Evolutionary conservation across 2,113 vertebrate species (phyloP), one percentile per base, ranked within the genome.

Genomic region (Natator depressus): DNA sequence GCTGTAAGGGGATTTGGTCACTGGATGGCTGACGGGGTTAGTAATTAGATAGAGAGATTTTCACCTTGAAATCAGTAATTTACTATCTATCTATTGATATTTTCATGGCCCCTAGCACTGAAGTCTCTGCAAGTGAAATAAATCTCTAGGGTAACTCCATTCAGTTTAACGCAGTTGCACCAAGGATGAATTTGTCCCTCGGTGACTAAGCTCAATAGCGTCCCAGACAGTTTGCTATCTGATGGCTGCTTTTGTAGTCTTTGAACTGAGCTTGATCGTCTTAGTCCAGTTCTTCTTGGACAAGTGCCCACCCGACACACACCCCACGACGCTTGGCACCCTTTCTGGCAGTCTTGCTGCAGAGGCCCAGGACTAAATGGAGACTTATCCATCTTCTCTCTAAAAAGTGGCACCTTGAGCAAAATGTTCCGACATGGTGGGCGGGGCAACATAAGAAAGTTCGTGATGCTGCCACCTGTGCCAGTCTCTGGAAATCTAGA

Each of bases 191-290:
- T 89, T 86, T 87, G 35, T 49, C 88, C 10, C 35, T 0, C 0
- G 1, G 6, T 47, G 80, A 35, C 31, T 49, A 25, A 5, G 3
- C 2, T 47, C 0, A 0, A 12, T 35, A 35, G 50, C 50, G 55
- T 54, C 29, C 29, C 13, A 38, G 20, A 17, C 27, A 42, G 29
- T 16, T 38, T 22, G 54, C 49, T n/a, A 62, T 0, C 1, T 0
- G 0, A 86, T 11, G 51, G 2, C 2, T 11, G 89, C 85, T 69
- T 69, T 38, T 69, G 65, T n/a, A 84, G 84, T 2, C 49, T 86
- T 51, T 69, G 29, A 9, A 46, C 22, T 76, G 42, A 46, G 38
- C 38, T 76, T 46, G 72, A 76, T 46, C 8, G 5, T 46, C 5
- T 25, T 76, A 46, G 42, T 76, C 2, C 2, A 2, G 6, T 83